Evolutionary conservation across 1,140 invertebrate species (phyloP), one percentile per base, ranked within the genome.

Genomic region (Drosophila ficusphila): DNA sequence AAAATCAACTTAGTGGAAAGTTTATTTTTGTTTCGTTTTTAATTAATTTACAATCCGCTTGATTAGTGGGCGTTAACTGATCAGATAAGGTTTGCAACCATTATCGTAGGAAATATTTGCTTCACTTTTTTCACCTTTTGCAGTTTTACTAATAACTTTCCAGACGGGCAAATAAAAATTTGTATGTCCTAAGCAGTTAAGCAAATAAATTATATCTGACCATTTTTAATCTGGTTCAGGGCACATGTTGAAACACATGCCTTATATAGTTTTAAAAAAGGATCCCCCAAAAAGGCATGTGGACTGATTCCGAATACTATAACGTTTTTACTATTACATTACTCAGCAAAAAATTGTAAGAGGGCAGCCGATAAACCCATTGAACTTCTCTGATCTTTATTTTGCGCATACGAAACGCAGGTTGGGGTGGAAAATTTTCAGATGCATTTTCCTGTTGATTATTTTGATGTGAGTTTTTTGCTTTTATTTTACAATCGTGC

Each of bases 341-440:
- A 29, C n/a, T 39, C 18, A 54, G 49, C 46, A 16, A 25, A 25
- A 38, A 39, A 21, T 38, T 34, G 27, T 72, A 52, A 27, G 14
- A 19, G 18, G 8, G 18, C 53, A 23, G 23, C 14, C 27, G 46
- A 72, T 69, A 71, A 69, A 44, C 44, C 68, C 38, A 65, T 67
- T 65, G 60, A 67, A 64, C 44, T 23, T 33, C 7, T 25, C 16
- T 72, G 39, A 72, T 31, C 68, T 62, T 47, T 61, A 34, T 31
- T 56, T 47, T 67, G 48, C 31, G 19, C 25, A 65, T 67, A 49
- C 38, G 44, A 68, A 33, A 34, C 44, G 23, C 29, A 31, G 68
- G 69, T 64, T 73, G 19, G 69, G 69, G 57, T 73, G 70, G 70
- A 73, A 73, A 73, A 73, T 73, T 73, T 73, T 71, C 65, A 72